phyloP scores from a whole-genome alignment of 2,113 vertebrate species.

The Myanophis thanlyinensis region DNA sequence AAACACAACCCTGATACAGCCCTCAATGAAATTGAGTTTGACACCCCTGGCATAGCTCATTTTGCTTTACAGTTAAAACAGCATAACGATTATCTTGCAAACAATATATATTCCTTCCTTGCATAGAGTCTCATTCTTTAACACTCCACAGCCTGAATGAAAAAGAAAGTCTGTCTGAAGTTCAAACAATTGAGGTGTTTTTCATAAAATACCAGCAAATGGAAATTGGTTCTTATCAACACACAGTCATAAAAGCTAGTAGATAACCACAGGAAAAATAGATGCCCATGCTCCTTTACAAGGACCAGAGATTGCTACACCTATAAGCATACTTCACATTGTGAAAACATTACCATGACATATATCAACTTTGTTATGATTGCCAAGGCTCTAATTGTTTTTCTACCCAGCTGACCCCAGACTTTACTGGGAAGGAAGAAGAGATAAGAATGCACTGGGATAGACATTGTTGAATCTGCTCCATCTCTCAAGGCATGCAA shows the following conservation, averaged over 20 bases:
- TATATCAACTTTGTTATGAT: background rate
- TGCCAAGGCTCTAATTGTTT: background rate
- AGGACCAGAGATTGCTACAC: background rate
- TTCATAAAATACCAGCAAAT: constrained; percentile 19
- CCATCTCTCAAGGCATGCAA: background rate
- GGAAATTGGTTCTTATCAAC: background rate
- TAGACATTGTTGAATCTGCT: constrained; percentile 36
- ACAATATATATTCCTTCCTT: background rate
- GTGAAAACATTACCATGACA: background rate
- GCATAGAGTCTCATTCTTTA: background rate
- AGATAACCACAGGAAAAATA: background rate
- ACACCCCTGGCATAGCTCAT: fast-evolving
- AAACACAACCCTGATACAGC: too few relatives aligned
- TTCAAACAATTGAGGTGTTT: background rate
- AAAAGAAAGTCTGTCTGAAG: constrained; percentile 1
- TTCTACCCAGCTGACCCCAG: background rate
- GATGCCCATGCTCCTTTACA: background rate
- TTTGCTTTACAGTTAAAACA: constrained; percentile 12
- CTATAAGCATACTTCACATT: background rate
- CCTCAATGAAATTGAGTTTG: too few relatives aligned
- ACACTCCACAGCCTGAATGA: constrained; percentile 25
- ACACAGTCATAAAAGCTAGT: background rate
- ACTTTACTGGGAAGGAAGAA: constrained; percentile 28
- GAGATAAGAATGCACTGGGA: constrained; percentile 42
- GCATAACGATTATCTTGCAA: background rate